Percentiles rank a stretch among this genome's conserved stretches.
Conservation (phyloP, 30 jellyfish, hydroid and myxozoan species). For the Hydractinia symbiolongicarpus region DNA sequence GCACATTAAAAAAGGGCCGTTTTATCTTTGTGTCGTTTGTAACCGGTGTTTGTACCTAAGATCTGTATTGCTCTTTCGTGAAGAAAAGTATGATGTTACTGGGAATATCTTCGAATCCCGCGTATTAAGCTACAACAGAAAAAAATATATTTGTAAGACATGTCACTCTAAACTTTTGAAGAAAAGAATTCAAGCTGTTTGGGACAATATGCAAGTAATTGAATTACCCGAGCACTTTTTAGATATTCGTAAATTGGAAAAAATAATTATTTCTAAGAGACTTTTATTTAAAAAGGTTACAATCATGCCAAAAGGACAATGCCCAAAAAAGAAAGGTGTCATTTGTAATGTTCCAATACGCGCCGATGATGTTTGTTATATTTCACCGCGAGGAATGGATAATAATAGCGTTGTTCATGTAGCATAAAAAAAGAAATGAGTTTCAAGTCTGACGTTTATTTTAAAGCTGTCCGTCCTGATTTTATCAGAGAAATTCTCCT, state of each 20-base stretch:
- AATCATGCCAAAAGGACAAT: conserved; percentile 18
- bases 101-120: background rate
- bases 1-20: no score
- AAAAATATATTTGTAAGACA: background rate
- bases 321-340: conserved; percentile 28
- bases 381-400: conserved; percentile 23
- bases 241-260: conserved; percentile 7
- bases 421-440: conserved; percentile 11
- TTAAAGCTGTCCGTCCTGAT: conserved; percentile 21
- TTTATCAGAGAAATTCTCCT: conserved; percentile 12
- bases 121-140: background rate
- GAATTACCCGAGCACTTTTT: background rate
- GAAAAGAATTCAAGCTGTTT: no score
- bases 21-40: no score
- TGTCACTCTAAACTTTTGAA: no score
- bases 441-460: conserved; percentile 14
- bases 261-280: background rate
- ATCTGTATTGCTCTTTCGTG: background rate
- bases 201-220: background rate
- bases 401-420: conserved; percentile 6
- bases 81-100: background rate
- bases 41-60: background rate
- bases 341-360: conserved; percentile 23
- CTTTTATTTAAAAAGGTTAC: conserved; percentile 8
- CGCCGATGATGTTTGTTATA: conserved; percentile 24